phyloP scores from a whole-genome alignment of 2,797 vertebrate genomes.

The Poeciliopsis presidionis region DNA sequence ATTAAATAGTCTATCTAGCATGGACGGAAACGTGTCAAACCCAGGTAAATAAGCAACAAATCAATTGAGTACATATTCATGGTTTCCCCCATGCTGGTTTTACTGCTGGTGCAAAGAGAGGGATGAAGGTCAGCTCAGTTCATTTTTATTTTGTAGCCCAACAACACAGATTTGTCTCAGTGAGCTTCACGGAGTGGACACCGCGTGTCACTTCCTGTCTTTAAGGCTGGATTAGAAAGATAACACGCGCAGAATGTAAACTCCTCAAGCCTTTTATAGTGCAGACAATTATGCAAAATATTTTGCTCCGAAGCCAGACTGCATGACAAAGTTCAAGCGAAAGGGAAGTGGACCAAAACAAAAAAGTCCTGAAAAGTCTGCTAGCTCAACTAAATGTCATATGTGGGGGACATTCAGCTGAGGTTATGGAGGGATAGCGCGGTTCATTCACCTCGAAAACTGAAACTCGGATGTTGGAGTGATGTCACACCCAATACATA shows the following conservation, averaged over 20 bases:
- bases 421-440: neutral
- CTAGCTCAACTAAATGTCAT: neutral
- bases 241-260: neutral
- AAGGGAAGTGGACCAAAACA: neutral
- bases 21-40: constrained; percentile 22
- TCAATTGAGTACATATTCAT: constrained; percentile 34
- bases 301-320: neutral
- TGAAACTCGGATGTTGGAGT: neutral
- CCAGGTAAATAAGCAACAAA: constrained; percentile 41
- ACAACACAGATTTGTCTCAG: constrained; percentile 1
- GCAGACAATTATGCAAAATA: neutral
- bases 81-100: neutral
- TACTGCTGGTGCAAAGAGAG: constrained; percentile 4
- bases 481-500: neutral
- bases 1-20: constrained; percentile 30
- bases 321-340: neutral
- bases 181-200: neutral
- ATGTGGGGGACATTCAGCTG: neutral
- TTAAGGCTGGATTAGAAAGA: neutral
- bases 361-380: neutral
- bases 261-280: neutral
- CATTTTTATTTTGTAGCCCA: constrained; percentile 4
- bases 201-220: neutral
- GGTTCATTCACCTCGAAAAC: neutral
- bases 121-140: neutral